phyloP scores from a whole-genome alignment of 2,113 vertebrate species.

The Sorex araneus region DNA sequence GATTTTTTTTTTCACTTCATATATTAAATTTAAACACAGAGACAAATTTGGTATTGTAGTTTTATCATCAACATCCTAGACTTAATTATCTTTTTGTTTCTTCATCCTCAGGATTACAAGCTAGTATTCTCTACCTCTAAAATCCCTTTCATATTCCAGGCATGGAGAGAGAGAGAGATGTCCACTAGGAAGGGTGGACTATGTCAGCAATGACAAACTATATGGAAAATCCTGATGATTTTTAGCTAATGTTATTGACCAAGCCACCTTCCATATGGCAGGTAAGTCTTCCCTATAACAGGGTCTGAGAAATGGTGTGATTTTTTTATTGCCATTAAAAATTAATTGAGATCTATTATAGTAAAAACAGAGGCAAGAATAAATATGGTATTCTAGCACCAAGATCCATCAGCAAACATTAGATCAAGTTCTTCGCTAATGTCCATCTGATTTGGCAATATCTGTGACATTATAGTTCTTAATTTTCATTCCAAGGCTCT shows the following conservation, averaged over 20 bases:
- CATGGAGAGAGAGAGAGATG: not conserved
- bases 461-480: not conserved
- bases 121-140: too few relatives aligned
- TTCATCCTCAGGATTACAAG: not conserved
- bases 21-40: not conserved
- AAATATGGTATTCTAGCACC: not conserved
- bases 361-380: not conserved
- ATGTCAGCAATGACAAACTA: not conserved
- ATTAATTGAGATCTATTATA: not conserved
- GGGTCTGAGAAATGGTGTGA: not conserved
- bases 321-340: not conserved
- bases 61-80: not conserved
- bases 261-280: not conserved
- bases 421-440: not conserved
- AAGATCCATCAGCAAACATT: not conserved
- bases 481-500: not conserved
- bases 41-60: not conserved
- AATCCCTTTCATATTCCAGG: not conserved
- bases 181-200: too few relatives aligned
- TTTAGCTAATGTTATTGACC: not conserved
- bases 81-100: not conserved
- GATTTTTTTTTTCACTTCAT: not conserved
- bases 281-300: not conserved
- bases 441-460: not conserved
- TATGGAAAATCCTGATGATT: not conserved